These are phyloP conservation scores for Sebastes hopkinsi DNA, from an alignment of 2,797 vertebrate species.

Conservation along the genomic window DNA sequence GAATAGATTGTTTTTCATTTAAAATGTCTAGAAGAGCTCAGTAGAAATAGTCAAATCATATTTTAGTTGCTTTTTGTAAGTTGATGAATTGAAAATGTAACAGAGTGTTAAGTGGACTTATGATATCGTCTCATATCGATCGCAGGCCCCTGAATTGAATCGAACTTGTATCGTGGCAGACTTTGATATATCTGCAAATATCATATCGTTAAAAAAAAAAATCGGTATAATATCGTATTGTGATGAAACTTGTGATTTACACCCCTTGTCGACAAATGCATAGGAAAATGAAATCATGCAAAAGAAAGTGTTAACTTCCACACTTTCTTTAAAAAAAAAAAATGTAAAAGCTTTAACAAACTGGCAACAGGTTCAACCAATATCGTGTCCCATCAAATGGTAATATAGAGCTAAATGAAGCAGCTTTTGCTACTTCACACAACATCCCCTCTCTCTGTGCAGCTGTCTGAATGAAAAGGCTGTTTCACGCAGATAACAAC, in stretches of 20 bases:
- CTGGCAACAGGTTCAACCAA: neutral
- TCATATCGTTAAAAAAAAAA: neutral
- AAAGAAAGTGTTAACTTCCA: neutral
- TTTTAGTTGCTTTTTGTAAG: no score
- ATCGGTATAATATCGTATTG: neutral
- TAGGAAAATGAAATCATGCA: neutral
- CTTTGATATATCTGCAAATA: neutral
- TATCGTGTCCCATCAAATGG: neutral
- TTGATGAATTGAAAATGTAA: no score
- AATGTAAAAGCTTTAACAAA: neutral
- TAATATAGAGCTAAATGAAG: neutral
- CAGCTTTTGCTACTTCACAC: neutral
- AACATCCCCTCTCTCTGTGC: neutral
- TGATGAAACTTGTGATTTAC: neutral
- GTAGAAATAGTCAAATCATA: no score
- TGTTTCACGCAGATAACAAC: constrained; percentile 37
- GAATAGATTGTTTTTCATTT: no score
- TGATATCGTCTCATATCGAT: no score
- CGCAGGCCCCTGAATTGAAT: neutral
- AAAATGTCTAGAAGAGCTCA: no score
- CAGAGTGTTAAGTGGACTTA: no score
- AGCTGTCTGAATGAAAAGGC: constrained; percentile 15
- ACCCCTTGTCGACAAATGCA: neutral
- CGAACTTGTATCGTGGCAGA: neutral
- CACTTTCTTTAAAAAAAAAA: no score